phyloP scores from a whole-genome alignment of 2,113 vertebrate species.

The Ophthalmolycus amberensis region DNA sequence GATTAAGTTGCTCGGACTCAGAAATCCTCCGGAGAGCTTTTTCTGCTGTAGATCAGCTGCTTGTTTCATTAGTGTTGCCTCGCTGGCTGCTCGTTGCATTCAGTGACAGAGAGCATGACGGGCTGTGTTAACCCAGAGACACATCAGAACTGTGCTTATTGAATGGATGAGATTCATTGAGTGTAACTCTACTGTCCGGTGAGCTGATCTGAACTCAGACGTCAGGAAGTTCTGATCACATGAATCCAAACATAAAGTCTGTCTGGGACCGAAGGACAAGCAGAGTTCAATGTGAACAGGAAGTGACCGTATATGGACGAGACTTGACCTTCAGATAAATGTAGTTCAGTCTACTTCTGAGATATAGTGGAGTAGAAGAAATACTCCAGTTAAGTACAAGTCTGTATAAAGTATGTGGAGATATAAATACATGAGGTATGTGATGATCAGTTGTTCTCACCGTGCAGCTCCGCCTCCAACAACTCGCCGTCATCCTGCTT shows the following conservation, averaged over 20 bases:
- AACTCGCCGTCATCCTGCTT: constrained; percentile 42
- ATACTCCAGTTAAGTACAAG: no score
- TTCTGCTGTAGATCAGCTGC: neutral
- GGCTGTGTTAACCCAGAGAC: neutral
- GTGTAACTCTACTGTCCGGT: neutral
- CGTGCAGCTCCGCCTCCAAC: constrained; percentile 26
- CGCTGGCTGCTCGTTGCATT: neutral
- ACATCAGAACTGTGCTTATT: neutral
- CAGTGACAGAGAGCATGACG: neutral
- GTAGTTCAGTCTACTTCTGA: no score
- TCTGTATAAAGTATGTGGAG: no score
- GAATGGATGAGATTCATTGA: neutral
- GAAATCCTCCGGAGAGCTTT: constrained; percentile 14
- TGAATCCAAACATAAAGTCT: neutral
- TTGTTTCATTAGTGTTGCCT: constrained; percentile 13
- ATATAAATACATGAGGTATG: neutral
- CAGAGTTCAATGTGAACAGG: no score
- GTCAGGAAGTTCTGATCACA: neutral
- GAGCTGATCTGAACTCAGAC: neutral
- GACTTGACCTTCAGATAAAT: no score
- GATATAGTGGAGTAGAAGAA: no score
- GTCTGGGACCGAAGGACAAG: no score
- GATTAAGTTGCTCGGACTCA: neutral
- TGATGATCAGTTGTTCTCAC: constrained; percentile 68
- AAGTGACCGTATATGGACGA: no score